These are phyloP conservation scores for Diorhabda sublineata DNA, from an alignment of 1,140 invertebrate genomes.

Conservation along the genomic window DNA sequence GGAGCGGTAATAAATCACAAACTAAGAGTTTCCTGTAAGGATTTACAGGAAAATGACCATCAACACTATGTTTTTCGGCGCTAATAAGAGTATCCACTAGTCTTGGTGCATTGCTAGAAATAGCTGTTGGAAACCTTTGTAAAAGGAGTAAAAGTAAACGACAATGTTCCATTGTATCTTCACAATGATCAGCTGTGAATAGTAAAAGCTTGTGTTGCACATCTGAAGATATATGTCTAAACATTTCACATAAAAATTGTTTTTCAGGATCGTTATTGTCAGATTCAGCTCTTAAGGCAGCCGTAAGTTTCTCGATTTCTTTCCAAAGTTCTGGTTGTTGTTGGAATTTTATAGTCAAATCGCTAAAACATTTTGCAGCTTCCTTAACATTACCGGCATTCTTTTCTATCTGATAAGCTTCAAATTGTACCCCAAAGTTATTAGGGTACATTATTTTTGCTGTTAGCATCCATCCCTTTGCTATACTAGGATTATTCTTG, in stretches of 20 bases:
- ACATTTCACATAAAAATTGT: slow-evolving; percentile 53
- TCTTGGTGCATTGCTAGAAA: slow-evolving; percentile 65
- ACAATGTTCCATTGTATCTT: slow-evolving; percentile 84
- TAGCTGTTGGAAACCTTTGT: slow-evolving; percentile 76
- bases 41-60: slow-evolving; percentile 59
- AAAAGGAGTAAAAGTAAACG: slow-evolving; percentile 72
- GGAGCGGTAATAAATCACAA: slow-evolving; percentile 68
- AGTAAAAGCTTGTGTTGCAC: slow-evolving; percentile 73
- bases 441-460: slow-evolving; percentile 82
- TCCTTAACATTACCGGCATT: slow-evolving; percentile 72
- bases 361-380: slow-evolving; percentile 78
- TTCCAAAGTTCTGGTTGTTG: slow-evolving; percentile 63
- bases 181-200: slow-evolving; percentile 77
- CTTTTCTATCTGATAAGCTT: slow-evolving; percentile 79
- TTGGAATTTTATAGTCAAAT: slow-evolving; percentile 50
- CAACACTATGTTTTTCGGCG: slow-evolving; percentile 69
- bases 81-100: slow-evolving; percentile 71
- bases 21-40: slow-evolving; percentile 68
- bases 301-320: slow-evolving; percentile 69
- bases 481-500: slow-evolving; percentile 66
- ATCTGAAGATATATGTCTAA: slow-evolving; percentile 51
- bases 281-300: slow-evolving; percentile 60
- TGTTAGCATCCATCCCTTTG: slow-evolving; percentile 88
- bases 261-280: slow-evolving; percentile 53
- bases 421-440: slow-evolving; percentile 81